phyloP scores from a whole-genome alignment of 2,888 invertebrate genomes.

The Lasioglossum morio region DNA sequence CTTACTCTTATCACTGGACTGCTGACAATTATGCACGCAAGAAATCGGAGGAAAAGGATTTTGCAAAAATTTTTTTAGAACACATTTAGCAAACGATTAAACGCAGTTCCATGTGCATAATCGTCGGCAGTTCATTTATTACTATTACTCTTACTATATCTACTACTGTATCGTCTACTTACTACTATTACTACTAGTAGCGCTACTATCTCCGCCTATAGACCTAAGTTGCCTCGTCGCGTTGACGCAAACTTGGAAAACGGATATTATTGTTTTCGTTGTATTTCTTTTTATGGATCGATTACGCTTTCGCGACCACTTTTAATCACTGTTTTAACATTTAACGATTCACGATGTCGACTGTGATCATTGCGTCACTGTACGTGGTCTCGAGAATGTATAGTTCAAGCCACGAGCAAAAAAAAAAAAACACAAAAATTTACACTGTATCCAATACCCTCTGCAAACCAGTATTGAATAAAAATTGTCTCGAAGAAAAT shows the following conservation, averaged over 20 bases:
- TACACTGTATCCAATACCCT: not conserved
- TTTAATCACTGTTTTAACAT: not conserved
- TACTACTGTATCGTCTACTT: conserved; percentile 59
- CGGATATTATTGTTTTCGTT: not conserved
- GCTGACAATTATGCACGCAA: not conserved
- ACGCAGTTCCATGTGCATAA: not conserved
- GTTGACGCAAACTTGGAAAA: not conserved
- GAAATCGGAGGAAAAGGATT: no score
- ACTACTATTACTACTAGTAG: conserved; percentile 59
- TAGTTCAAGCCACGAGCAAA: not conserved
- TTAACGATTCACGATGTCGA: not conserved
- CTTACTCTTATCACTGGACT: conserved; percentile 47
- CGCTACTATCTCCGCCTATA: conserved; percentile 45
- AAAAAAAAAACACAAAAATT: no score
- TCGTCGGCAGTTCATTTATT: conserved; percentile 24
- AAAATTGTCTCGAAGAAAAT: not conserved
- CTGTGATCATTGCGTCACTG: not conserved
- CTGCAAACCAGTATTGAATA: not conserved
- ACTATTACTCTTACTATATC: conserved; percentile 67
- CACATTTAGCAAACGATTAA: not conserved
- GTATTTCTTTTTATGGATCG: not conserved
- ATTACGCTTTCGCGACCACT: conserved; percentile 1
- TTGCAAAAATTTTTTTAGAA: not conserved
- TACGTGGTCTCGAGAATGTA: not conserved
- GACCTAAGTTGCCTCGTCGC: conserved; percentile 40